Evolutionary conservation across 2,113 vertebrate genomes (phyloP), one percentile per base, ranked within the genome.

Genomic region (Coptodon rendalli): DNA sequence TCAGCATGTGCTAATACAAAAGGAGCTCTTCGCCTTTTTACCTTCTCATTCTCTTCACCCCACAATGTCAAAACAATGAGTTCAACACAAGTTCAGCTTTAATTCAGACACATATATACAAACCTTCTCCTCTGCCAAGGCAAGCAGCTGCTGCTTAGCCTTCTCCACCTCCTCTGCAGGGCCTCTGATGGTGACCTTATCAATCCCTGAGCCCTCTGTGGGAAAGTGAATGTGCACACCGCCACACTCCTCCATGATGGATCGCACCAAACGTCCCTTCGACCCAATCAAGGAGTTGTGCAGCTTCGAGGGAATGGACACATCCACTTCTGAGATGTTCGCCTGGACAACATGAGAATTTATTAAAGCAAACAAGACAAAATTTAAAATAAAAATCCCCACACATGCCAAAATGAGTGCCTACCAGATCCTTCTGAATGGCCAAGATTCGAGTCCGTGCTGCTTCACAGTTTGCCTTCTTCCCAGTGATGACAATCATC

Each of bases 141-240:
- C 98, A n/a, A 99, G 96, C 66, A 99, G 96, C 89, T 99, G 99
- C 85, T 97, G 97, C 94, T 97, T 98, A 82, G 99, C 99, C 87
- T 98, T 99, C 89, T 99, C 99, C 82, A 99, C 99, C 66, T 99
- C 99, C 14, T 98, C 98, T 8, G 96, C 95, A 1, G 98, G 98
- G n/a, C 99, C 99, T 66, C 99, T 96, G 96, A 99, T 99, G 92
- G 97, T 98, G 80, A 99, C 98, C 0, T 98, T 98, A 92, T 99
- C 99, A 10, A 98, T 98, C 31, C 99, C 98, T 1, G 99, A 99
- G 83, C 99, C 98, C 91, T 99, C 99, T 0, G 97, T 98, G 16
- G 98, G 99, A 83, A 99, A 99, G 94, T 99, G 98, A 91, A 99
- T 99, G 94, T 99, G 99, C 66, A 99, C 99, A 0, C 99, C 99